These are phyloP conservation scores for Pollachius pollachius DNA, from an alignment of 2,113 vertebrate genomes.

Conservation along the genomic window DNA sequence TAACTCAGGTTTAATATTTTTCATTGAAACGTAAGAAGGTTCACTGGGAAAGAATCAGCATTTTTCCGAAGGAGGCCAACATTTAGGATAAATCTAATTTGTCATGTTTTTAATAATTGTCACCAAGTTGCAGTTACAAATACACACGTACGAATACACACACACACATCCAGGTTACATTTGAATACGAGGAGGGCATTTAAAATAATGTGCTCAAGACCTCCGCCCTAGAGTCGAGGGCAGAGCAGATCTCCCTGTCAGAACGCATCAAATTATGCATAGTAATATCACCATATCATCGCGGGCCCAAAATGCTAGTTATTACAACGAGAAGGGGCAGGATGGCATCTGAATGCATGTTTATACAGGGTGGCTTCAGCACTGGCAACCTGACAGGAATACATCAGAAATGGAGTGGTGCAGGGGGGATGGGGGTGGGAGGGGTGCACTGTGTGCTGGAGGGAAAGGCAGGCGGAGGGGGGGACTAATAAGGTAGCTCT, in stretches of 20 bases:
- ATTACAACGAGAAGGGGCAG: slow-evolving; percentile 36
- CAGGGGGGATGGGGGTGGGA: not conserved
- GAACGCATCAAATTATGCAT: slow-evolving; percentile 16
- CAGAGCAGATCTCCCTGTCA: not conserved
- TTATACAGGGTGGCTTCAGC: slow-evolving; percentile 55
- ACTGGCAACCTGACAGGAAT: slow-evolving; percentile 47
- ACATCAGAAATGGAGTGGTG: slow-evolving; percentile 33
- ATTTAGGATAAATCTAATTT: too few species aligned
- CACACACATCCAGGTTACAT: too few species aligned
- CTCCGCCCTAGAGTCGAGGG: too few species aligned
- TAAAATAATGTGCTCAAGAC: too few species aligned
- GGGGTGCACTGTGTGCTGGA: too few species aligned
- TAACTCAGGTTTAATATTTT: slow-evolving; percentile 39
- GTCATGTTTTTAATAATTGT: too few species aligned
- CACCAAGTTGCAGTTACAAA: too few species aligned
- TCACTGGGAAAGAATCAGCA: too few species aligned
- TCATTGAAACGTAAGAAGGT: too few species aligned
- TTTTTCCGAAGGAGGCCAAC: too few species aligned
- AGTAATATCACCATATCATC: slow-evolving; percentile 2
- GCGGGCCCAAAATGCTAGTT: slow-evolving; percentile 31
- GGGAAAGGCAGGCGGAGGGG: not conserved
- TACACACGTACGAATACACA: too few species aligned
- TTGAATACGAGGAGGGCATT: too few species aligned
- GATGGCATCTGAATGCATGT: slow-evolving; percentile 54
- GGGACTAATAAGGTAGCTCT: slow-evolving; percentile 59